A percentile compares a stretch with the other conserved stretches of the same genome.
phyloP scores from a whole-genome alignment of 2,797 vertebrate species.

The Hyperoplus immaculatus region DNA sequence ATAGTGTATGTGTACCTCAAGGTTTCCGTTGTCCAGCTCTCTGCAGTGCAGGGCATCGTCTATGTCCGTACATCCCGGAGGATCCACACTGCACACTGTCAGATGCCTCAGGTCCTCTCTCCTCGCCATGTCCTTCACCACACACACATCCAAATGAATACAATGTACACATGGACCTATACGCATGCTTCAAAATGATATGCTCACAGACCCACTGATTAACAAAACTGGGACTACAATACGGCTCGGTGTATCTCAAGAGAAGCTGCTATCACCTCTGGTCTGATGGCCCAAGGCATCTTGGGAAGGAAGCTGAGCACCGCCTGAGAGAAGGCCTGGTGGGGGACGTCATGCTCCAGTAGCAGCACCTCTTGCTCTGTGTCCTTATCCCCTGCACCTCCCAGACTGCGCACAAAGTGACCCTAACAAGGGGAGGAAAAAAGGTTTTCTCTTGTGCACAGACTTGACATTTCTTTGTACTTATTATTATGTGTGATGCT shows the following conservation, averaged over 20 bases:
- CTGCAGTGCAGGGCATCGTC: conserved; percentile 95
- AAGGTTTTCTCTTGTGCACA: background rate
- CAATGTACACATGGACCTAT: background rate
- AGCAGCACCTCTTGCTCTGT: conserved; percentile 96
- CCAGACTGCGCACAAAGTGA: conserved; percentile 96
- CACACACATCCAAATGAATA: conserved; percentile 9
- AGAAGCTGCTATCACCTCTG: conserved; percentile 82
- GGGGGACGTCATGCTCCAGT: conserved; percentile 97
- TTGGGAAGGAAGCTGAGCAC: conserved; percentile 96
- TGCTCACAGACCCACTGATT: background rate
- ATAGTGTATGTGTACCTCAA: conserved; percentile 86
- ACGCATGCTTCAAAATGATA: background rate
- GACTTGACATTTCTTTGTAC: background rate
- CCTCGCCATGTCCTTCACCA: conserved; percentile 88
- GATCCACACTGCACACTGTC: conserved; percentile 95
- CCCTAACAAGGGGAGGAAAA: conserved; percentile 82
- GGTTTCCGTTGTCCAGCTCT: conserved; percentile 91
- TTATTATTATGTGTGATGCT: background rate
- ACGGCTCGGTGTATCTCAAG: background rate
- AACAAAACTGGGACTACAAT: background rate
- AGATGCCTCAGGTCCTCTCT: conserved; percentile 92
- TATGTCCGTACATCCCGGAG: conserved; percentile 98
- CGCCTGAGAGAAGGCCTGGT: conserved; percentile 94
- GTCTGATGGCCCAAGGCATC: conserved; percentile 95
- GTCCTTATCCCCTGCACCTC: conserved; percentile 93